Percentiles rank a stretch among this genome's conserved stretches.
Evolutionary conservation across 2,888 invertebrate genomes (phyloP).

Genomic region (Geophilus truncorum): DNA sequence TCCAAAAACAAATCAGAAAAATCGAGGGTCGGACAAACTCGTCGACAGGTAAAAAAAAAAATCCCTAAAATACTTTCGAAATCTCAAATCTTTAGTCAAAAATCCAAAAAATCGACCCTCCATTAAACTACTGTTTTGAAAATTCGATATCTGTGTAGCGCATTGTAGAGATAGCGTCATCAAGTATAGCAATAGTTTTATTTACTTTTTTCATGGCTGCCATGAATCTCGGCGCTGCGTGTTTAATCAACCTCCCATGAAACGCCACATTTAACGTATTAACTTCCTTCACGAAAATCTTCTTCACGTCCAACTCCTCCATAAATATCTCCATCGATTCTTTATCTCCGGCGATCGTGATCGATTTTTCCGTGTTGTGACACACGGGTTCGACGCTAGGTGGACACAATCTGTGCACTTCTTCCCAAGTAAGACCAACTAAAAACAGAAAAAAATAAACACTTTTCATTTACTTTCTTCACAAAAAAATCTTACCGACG

Average conservation of each 20-base stretch:
- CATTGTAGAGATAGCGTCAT: too few relatives aligned
- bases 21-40: too few relatives aligned
- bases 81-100: too few relatives aligned
- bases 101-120: too few relatives aligned
- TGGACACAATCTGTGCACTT: slow-evolving; percentile 67
- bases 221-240: slow-evolving; percentile 74
- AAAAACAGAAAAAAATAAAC: slow-evolving; percentile 47
- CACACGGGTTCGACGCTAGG: slow-evolving; percentile 79
- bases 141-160: too few relatives aligned
- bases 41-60: too few relatives aligned
- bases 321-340: slow-evolving; percentile 64
- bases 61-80: too few relatives aligned
- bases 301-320: slow-evolving; percentile 63
- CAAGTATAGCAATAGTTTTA: too few relatives aligned
- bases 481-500: slow-evolving; percentile 41
- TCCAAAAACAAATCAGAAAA: too few relatives aligned
- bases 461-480: too few relatives aligned
- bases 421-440: slow-evolving; percentile 69
- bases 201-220: slow-evolving; percentile 55
- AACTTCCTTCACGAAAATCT: slow-evolving; percentile 76
- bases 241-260: slow-evolving; percentile 84
- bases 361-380: slow-evolving; percentile 89
- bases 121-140: too few relatives aligned
- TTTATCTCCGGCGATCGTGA: slow-evolving; percentile 85
- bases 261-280: slow-evolving; percentile 84